Conservation (phyloP, 2,797 vertebrate genomes). For the Typhlichthys subterraneus region DNA sequence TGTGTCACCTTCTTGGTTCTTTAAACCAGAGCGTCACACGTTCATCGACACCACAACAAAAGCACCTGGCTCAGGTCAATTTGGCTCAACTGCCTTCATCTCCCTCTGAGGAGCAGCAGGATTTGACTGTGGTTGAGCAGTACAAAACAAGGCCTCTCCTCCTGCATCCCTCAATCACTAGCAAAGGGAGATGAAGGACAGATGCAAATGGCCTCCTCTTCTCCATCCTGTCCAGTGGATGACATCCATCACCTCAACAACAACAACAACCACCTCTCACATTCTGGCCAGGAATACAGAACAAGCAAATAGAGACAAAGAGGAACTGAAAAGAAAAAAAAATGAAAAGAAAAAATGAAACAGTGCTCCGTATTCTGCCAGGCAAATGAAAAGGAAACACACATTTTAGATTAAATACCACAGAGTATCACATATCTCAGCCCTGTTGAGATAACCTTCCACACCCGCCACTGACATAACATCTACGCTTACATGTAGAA, state of each 20-base stretch:
- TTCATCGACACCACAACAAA: constrained; percentile 42
- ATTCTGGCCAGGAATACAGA: constrained; percentile 48
- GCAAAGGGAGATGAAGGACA: constrained; percentile 41
- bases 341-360: constrained; percentile 27
- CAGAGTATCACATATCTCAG: constrained; percentile 33
- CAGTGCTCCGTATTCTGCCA: constrained; percentile 54
- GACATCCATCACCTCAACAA: constrained; percentile 29
- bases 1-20: constrained; percentile 44
- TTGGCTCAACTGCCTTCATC: constrained; percentile 18
- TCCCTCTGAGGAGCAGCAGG: constrained; percentile 16
- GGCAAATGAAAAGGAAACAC: constrained; percentile 43
- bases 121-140: constrained; percentile 8
- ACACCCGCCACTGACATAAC: constrained; percentile 66
- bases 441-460: constrained; percentile 44
- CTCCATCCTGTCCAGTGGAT: constrained; percentile 59
- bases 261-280: constrained; percentile 50
- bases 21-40: constrained; percentile 30
- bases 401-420: constrained; percentile 33
- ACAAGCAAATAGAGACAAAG: constrained; percentile 28
- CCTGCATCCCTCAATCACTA: constrained; percentile 39
- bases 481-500: constrained; percentile 72
- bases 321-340: constrained; percentile 8
- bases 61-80: constrained; percentile 27
- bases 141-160: constrained; percentile 20
- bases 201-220: constrained; percentile 49